A percentile compares a stretch with the other conserved stretches of the same genome.
Evolutionary conservation across 2,888 invertebrate species (phyloP).

Genomic region (Orthosia gothica): DNA sequence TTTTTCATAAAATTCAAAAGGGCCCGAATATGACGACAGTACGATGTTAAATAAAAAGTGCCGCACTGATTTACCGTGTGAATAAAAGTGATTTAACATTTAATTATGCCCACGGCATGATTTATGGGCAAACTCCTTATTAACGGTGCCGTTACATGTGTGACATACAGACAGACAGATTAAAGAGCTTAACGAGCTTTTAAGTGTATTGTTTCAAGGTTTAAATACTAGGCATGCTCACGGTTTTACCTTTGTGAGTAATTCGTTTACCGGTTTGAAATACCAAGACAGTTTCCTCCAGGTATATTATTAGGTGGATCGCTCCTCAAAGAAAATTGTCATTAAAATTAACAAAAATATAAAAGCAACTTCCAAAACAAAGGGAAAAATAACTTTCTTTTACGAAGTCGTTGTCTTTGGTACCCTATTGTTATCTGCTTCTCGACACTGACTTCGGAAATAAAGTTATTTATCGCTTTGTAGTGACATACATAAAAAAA

Average conservation of each 20-base stretch:
- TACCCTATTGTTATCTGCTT: too few relatives aligned
- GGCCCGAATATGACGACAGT: slow-evolving; percentile 18
- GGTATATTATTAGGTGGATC: too few relatives aligned
- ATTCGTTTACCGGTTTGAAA: slow-evolving; percentile 10
- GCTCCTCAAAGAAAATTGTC: too few relatives aligned
- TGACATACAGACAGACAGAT: slow-evolving; percentile 62
- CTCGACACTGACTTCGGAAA: too few relatives aligned
- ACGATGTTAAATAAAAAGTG: slow-evolving; percentile 50
- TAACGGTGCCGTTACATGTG: slow-evolving; percentile 67
- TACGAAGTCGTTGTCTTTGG: too few relatives aligned
- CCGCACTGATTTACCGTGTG: slow-evolving; percentile 76
- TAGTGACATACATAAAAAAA: too few relatives aligned
- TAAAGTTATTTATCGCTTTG: too few relatives aligned
- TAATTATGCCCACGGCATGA: slow-evolving; percentile 78
- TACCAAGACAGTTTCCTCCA: too few relatives aligned
- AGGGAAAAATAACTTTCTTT: too few relatives aligned
- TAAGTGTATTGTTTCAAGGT: slow-evolving; percentile 24
- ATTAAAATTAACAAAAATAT: too few relatives aligned
- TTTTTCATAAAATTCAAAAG: neutral
- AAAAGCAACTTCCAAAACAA: too few relatives aligned
- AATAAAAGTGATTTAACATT: slow-evolving; percentile 84
- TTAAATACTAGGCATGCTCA: slow-evolving; percentile 4
- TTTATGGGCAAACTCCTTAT: slow-evolving; percentile 77
- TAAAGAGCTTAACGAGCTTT: slow-evolving; percentile 38
- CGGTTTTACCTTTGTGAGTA: neutral